Evolutionary conservation across 2,113 vertebrate species (phyloP).

Genomic region (Boleophthalmus pectinirostris): DNA sequence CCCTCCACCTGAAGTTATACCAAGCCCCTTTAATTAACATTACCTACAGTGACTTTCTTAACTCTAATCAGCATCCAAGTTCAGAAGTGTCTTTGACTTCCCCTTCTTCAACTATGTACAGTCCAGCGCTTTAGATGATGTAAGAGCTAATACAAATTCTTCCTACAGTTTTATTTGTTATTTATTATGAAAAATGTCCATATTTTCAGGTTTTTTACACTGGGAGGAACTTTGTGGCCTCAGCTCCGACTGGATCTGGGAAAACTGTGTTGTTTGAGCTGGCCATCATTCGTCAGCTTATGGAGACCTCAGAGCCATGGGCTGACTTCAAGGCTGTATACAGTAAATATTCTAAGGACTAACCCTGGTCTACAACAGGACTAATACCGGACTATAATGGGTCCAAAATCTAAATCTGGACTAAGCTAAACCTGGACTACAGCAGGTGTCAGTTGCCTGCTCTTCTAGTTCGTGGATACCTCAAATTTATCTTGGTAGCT

Average conservation of each 20-base stretch:
- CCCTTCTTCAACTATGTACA: slow-evolving; percentile 98
- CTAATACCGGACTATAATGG: neutral
- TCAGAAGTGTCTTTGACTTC: slow-evolving; percentile 93
- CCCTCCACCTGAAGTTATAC: too few relatives aligned
- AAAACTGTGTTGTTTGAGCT: slow-evolving; percentile 96
- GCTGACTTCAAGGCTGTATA: slow-evolving; percentile 93
- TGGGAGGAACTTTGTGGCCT: slow-evolving; percentile 91
- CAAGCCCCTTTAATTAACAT: neutral
- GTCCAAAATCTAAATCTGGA: neutral
- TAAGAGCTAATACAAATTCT: slow-evolving; percentile 74
- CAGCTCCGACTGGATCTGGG: slow-evolving; percentile 95
- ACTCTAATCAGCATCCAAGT: slow-evolving; percentile 81
- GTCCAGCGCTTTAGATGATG: slow-evolving; percentile 94
- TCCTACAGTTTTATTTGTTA: neutral
- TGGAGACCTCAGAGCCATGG: slow-evolving; percentile 91
- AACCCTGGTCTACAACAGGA: neutral
- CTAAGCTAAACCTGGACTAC: neutral
- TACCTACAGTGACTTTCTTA: slow-evolving; percentile 69
- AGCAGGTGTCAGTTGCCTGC: neutral
- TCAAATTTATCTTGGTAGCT: too few relatives aligned
- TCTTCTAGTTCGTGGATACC: too few relatives aligned
- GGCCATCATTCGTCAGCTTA: slow-evolving; percentile 91
- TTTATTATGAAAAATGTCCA: neutral
- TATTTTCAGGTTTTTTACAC: slow-evolving; percentile 91
- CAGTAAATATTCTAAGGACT: slow-evolving; percentile 44